Percentiles rank a stretch among this genome's conserved stretches.
Conservation (phyloP, 2,797 vertebrate genomes). For the Parauchenoglanis ngamensis region DNA sequence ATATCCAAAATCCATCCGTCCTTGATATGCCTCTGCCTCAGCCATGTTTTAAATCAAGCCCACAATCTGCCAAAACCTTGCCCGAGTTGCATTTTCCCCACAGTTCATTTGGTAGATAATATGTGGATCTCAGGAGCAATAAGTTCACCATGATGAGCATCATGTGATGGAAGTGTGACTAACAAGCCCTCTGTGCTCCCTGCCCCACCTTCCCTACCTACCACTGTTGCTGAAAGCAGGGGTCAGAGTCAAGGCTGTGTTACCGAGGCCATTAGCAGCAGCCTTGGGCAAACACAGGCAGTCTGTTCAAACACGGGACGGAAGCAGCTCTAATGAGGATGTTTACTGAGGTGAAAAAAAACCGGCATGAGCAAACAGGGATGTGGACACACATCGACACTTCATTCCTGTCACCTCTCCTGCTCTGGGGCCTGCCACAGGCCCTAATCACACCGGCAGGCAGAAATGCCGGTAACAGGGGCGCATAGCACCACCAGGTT, state of each 20-base stretch:
- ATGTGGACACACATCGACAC: conserved; percentile 46
- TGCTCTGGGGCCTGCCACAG: conserved; percentile 43
- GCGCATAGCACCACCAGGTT: conserved; percentile 29
- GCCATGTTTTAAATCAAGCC: not conserved
- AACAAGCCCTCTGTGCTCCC: not conserved
- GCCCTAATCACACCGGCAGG: conserved; percentile 38
- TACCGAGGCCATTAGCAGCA: conserved; percentile 53
- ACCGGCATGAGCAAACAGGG: conserved; percentile 46
- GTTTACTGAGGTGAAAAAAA: conserved; percentile 68
- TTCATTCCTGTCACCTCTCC: conserved; percentile 49
- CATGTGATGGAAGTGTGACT: conserved; percentile 16
- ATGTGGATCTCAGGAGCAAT: not conserved
- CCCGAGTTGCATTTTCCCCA: not conserved
- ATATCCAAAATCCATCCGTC: not conserved
- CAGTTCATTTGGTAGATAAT: conserved; percentile 1
- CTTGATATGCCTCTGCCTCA: too few species aligned
- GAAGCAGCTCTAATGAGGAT: conserved; percentile 81
- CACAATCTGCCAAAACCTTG: not conserved
- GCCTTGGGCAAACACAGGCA: conserved; percentile 54
- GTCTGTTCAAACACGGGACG: conserved; percentile 80
- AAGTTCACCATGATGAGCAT: not conserved
- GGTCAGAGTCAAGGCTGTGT: conserved; percentile 34
- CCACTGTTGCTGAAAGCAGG: conserved; percentile 21
- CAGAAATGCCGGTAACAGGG: conserved; percentile 23
- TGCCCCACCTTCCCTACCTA: conserved; percentile 17